Base-by-base conservation (phyloP, 2,888 invertebrate species). In the Drosophila meridiana region DNA sequence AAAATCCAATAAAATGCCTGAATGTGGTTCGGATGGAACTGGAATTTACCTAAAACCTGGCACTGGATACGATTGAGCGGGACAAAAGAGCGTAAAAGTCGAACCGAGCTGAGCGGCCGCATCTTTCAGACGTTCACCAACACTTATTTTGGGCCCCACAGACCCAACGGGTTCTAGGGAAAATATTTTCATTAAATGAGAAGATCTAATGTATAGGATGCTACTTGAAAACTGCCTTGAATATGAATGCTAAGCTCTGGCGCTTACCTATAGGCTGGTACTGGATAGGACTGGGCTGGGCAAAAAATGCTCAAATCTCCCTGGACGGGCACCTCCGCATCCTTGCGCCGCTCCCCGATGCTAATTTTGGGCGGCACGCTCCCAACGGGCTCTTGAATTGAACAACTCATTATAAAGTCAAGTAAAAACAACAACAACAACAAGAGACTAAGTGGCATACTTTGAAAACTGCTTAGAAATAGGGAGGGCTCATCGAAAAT, bases 21-120 rank as follows among this genome's bases (percentile, higher is more conserved):
- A 90, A 89, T 81, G 76, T 66, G 43, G 48, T 1, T 20, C 0
- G 6, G 2, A 7, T 2, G 13, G 0, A 0, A 0, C 11, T 1
- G 5, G 4, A n/a, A 13, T 34, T 50, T 86, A 96, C 96, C 96
- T 96, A 94, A 95, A 95, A 77, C 94, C 92, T 82, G 96, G 96
- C 89, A 96, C 95, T 72, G 96, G 96, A 93, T 95, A 96, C 11
- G 95, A 96, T 93, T 96, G 96, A 13, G 96, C 96, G 70, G 96
- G 96, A 92, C 96, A 96, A 89, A 96, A 94, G 76, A 96, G 92
- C 43, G 96, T 95, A 86, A 95, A 93, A 90, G 94, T 95, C 70
- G 91, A 92, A 73, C 93, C 92, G 83, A 94, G 90, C 82, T 93
- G 91, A 76, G 91, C 88, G 1, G 83, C 92, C 93, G 95, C 92